Evolutionary conservation across 2,888 invertebrate genomes (phyloP).

Genomic region (Allolobophora icterica): DNA sequence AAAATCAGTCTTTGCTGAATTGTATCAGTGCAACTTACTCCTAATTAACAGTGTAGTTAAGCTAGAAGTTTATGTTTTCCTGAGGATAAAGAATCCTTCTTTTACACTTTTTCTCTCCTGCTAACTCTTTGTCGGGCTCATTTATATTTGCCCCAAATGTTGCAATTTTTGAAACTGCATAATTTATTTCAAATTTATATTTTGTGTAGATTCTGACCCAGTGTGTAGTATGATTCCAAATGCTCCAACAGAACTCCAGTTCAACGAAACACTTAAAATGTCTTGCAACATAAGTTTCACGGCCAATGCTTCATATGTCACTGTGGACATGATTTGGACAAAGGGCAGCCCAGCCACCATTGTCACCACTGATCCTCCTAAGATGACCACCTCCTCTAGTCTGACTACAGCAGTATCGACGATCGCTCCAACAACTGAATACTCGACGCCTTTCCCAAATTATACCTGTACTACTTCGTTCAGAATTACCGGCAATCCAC

Average conservation of each 20-base stretch:
- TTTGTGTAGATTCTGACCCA: background rate
- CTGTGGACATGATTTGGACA: background rate
- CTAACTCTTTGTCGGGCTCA: too few species aligned
- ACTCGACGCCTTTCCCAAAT: background rate
- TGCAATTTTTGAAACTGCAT: too few species aligned
- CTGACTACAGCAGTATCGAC: background rate
- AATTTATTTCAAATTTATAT: background rate
- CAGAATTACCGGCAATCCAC: background rate
- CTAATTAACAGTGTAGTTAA: too few species aligned
- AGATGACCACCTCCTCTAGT: background rate
- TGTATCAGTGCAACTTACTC: too few species aligned
- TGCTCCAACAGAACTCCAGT: background rate
- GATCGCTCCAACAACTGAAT: background rate
- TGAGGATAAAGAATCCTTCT: too few species aligned
- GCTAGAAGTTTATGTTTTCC: too few species aligned
- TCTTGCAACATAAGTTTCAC: background rate
- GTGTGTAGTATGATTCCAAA: background rate
- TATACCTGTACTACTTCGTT: background rate
- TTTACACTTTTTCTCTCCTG: too few species aligned
- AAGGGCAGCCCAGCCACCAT: background rate
- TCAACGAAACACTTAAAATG: background rate
- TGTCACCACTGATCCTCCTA: background rate
- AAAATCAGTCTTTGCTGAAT: too few species aligned
- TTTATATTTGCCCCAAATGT: too few species aligned
- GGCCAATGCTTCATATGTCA: background rate